Conservation (phyloP, 2,113 vertebrate genomes). For the Mobula birostris region DNA sequence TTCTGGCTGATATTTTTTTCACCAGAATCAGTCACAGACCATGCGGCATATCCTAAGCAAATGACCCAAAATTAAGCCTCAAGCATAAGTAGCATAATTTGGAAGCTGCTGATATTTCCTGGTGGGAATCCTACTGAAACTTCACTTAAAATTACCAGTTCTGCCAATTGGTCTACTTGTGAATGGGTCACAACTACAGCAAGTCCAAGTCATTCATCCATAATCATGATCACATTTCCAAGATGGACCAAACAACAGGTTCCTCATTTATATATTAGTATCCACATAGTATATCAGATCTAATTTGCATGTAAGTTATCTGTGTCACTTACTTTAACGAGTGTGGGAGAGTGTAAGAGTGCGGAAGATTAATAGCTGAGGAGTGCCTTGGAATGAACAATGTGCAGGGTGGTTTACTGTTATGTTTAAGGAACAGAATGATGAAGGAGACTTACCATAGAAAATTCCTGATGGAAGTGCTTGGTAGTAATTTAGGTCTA, state of each 20-base stretch:
- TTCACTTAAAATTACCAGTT: too few species aligned
- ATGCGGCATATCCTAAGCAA: accelerated
- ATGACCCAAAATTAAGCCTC: neutral
- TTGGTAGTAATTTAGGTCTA: neutral
- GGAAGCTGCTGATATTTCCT: too few species aligned
- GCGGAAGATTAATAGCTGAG: neutral
- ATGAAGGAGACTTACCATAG: neutral
- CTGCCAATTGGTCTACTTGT: too few species aligned
- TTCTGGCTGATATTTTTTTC: neutral
- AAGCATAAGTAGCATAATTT: too few species aligned
- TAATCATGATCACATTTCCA: neutral
- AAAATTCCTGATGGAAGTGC: neutral
- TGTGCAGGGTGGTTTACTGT: neutral
- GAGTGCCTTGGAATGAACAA: neutral
- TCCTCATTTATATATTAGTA: neutral
- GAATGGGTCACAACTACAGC: neutral
- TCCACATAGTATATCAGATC: neutral
- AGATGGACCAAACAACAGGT: neutral
- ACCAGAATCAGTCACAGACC: neutral
- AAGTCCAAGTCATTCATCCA: neutral
- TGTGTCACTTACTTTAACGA: neutral
- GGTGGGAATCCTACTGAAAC: too few species aligned
- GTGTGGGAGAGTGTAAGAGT: neutral
- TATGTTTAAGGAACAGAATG: neutral
- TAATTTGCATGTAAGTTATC: neutral